Percentiles rank a stretch among this genome's conserved stretches.
Conservation (phyloP, 2,113 vertebrate genomes). For the Rhagologus leucostigma region DNA sequence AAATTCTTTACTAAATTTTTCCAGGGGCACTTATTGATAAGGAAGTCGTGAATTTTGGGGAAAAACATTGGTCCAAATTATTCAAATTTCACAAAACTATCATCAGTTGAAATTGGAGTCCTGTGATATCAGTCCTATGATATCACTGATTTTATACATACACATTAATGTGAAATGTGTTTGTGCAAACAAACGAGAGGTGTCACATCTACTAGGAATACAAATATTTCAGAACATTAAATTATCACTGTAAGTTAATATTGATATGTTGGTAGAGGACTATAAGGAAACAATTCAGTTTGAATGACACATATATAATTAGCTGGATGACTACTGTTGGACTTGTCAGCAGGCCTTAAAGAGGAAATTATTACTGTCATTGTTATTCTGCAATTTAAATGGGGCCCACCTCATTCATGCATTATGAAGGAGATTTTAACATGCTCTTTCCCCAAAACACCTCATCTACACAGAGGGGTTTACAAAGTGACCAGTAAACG, state of each 20-base stretch:
- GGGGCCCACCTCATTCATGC: background rate
- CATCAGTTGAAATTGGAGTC: background rate
- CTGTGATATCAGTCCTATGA: background rate
- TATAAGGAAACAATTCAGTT: background rate
- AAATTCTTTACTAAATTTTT: background rate
- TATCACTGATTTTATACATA: background rate
- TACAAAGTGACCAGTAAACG: background rate
- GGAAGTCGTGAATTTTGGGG: background rate
- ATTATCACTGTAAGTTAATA: background rate
- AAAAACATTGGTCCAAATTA: background rate
- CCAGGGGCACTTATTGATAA: background rate
- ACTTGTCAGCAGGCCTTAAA: background rate
- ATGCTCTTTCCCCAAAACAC: background rate
- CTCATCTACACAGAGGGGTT: background rate
- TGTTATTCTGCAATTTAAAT: background rate
- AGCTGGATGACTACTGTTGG: background rate
- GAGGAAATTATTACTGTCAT: background rate
- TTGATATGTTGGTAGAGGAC: background rate
- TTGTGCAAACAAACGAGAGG: background rate
- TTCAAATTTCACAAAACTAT: background rate
- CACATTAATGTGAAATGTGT: background rate
- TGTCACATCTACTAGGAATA: background rate
- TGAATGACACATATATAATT: background rate
- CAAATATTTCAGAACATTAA: background rate
- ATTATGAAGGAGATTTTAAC: background rate